Evolutionary conservation across 1,140 invertebrate species (phyloP).

Genomic region (Portunus trituberculatus): DNA sequence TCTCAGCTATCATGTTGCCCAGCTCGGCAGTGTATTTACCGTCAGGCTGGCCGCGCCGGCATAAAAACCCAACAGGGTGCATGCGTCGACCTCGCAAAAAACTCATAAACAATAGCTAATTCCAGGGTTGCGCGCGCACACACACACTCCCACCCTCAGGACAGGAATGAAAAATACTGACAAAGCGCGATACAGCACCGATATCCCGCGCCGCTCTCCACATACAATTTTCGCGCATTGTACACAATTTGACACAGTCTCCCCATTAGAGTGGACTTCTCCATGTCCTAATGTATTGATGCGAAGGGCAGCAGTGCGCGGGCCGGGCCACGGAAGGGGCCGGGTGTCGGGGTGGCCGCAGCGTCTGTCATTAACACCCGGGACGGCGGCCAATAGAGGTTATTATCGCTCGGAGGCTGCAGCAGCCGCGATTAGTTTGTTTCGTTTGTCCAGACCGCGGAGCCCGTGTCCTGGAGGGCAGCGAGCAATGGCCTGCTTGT

Average conservation of each 20-base stretch:
- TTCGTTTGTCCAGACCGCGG: background rate
- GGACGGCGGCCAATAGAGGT: constrained; percentile 49
- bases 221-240: constrained; percentile 33
- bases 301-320: background rate
- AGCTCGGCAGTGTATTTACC: constrained; percentile 59
- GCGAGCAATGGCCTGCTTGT: constrained; percentile 21
- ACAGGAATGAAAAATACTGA: constrained; percentile 60
- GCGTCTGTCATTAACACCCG: constrained; percentile 49
- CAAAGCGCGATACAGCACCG: constrained; percentile 49
- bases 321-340: background rate
- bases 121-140: constrained; percentile 61
- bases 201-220: background rate
- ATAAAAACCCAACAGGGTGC: constrained; percentile 69
- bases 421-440: constrained; percentile 51
- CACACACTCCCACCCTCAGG: constrained; percentile 56
- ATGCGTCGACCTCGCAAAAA: constrained; percentile 65
- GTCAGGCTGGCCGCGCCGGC: constrained; percentile 38
- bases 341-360: background rate
- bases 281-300: background rate
- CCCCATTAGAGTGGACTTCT: constrained; percentile 2
- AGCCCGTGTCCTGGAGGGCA: background rate
- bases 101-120: constrained; percentile 66
- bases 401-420: constrained; percentile 52
- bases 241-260: constrained; percentile 17
- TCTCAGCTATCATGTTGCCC: constrained; percentile 62